Evolutionary conservation across 1,140 invertebrate species (phyloP).

Genomic region (Littorina saxatilis): DNA sequence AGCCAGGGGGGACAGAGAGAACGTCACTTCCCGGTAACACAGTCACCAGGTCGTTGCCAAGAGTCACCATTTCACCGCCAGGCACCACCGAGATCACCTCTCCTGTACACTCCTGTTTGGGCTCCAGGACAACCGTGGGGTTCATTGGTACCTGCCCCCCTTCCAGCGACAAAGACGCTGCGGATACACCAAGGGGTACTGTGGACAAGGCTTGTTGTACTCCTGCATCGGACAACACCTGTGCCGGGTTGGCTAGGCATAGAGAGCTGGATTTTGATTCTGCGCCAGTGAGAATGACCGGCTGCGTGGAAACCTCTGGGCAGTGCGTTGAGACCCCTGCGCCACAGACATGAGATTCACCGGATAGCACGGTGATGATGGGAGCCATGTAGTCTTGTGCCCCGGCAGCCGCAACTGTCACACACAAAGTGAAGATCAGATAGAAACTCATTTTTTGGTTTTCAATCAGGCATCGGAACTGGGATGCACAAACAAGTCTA

Average conservation of each 20-base stretch:
- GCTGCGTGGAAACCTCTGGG: not conserved
- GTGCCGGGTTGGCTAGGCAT: not conserved
- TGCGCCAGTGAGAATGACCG: not conserved
- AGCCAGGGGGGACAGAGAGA: not conserved
- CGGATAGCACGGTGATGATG: slow-evolving; percentile 5
- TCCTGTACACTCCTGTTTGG: slow-evolving; percentile 11
- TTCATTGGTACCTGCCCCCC: not conserved
- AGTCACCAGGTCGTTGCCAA: not conserved
- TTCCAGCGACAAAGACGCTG: not conserved
- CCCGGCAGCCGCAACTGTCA: not conserved
- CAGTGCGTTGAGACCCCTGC: not conserved
- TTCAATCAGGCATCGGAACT: too few relatives aligned
- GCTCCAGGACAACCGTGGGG: not conserved
- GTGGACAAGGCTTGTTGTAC: not conserved
- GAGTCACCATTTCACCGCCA: not conserved
- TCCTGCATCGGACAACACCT: not conserved
- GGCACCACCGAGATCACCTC: not conserved
- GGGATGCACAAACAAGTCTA: too few relatives aligned
- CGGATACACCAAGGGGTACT: not conserved
- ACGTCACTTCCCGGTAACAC: not conserved
- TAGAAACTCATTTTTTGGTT: too few relatives aligned
- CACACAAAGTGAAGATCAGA: not conserved
- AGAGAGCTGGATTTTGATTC: not conserved
- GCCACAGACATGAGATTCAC: not conserved
- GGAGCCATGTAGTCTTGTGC: not conserved